A percentile compares a stretch with the other conserved stretches of the same genome.
These are phyloP conservation scores for Watsonalla cultraria DNA, from an alignment of 2,888 invertebrate species.

Conservation along the genomic window DNA sequence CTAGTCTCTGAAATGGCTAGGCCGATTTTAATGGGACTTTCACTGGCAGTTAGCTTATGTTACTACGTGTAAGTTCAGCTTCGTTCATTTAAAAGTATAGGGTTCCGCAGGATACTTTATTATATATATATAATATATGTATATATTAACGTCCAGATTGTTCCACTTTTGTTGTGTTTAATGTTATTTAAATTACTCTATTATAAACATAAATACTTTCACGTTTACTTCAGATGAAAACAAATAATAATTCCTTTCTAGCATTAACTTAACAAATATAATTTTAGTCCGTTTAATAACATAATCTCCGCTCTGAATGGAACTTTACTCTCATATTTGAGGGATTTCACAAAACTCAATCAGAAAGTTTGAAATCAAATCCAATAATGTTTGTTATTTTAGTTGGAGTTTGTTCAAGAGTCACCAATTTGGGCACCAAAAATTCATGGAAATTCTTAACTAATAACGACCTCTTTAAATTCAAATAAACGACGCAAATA, in stretches of 20 bases:
- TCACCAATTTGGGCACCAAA: conserved; percentile 20
- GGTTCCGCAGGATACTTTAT: too few relatives aligned
- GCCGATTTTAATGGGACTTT: too few relatives aligned
- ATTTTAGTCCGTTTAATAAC: conserved; percentile 4
- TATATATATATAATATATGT: too few relatives aligned
- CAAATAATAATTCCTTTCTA: neutral
- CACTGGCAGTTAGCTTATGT: too few relatives aligned
- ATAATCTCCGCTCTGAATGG: conserved; percentile 7
- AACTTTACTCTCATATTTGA: conserved; percentile 9
- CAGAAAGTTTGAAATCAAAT: conserved; percentile 33
- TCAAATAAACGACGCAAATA: neutral
- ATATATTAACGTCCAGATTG: too few relatives aligned
- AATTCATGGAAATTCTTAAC: conserved; percentile 28
- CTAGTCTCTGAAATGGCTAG: too few relatives aligned
- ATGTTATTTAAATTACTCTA: too few relatives aligned
- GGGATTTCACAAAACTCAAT: conserved; percentile 25
- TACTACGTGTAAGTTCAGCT: too few relatives aligned
- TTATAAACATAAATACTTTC: too few relatives aligned
- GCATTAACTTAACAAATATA: neutral
- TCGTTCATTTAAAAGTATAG: too few relatives aligned
- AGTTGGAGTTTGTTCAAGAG: conserved; percentile 30
- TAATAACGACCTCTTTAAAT: conserved; percentile 5
- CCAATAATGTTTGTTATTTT: conserved; percentile 38
- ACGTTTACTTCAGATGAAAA: neutral
- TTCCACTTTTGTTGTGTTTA: too few relatives aligned